Conservation (phyloP, 2,113 vertebrate species). For the Platichthys stellatus region DNA sequence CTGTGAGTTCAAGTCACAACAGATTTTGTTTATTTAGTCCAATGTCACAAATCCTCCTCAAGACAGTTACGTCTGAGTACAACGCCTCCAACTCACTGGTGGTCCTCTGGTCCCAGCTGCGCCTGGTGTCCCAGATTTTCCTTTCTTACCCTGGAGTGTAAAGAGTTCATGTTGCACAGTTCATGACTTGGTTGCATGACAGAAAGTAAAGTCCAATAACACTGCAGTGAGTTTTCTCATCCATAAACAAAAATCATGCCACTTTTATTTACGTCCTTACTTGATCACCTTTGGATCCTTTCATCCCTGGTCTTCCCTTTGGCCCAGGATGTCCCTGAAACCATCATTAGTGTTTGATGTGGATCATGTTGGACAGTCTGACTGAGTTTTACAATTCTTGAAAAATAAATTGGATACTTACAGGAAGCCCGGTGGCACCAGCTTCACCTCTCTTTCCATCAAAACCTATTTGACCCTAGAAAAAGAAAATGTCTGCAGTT, state of each 20-base stretch:
- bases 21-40: too few relatives aligned
- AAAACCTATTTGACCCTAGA: conserved; percentile 89
- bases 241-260: background rate
- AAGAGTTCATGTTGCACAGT: conserved; percentile 41
- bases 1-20: background rate
- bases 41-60: background rate
- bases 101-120: conserved; percentile 85
- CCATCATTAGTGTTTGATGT: conserved; percentile 27
- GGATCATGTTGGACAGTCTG: background rate
- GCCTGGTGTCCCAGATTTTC: conserved; percentile 87
- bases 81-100: conserved; percentile 82
- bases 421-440: conserved; percentile 90
- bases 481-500: conserved; percentile 27
- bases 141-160: conserved; percentile 89
- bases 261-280: conserved; percentile 80
- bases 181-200: background rate
- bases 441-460: conserved; percentile 89
- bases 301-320: conserved; percentile 87
- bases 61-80: background rate
- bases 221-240: background rate
- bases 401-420: conserved; percentile 80
- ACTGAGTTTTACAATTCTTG: conserved; percentile 11
- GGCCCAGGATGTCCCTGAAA: conserved; percentile 91
- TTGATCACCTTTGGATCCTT: conserved; percentile 94
- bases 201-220: background rate